Conservation (phyloP, 2,797 vertebrate species). For the Centroberyx gerrardi region DNA sequence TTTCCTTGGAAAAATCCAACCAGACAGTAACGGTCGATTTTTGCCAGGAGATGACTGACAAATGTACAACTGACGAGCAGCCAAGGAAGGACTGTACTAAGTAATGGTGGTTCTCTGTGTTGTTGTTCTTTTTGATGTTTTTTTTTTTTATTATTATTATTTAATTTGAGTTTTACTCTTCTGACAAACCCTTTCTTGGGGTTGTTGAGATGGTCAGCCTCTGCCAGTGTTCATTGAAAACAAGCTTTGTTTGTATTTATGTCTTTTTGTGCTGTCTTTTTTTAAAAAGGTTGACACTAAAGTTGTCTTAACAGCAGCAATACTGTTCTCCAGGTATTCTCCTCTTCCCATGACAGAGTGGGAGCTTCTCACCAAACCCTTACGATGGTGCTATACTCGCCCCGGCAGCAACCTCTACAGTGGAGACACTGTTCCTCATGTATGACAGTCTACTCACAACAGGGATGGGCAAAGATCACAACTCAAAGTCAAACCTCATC, state of each 20-base stretch:
- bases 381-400: slow-evolving; percentile 96
- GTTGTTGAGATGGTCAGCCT: slow-evolving; percentile 88
- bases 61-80: slow-evolving; percentile 99
- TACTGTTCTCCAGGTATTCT: slow-evolving; percentile 96
- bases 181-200: slow-evolving; percentile 83
- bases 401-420: slow-evolving; percentile 88
- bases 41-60: slow-evolving; percentile 99
- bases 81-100: slow-evolving; percentile 96
- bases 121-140: slow-evolving; percentile 52
- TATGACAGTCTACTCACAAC: slow-evolving; percentile 90
- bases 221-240: slow-evolving; percentile 90
- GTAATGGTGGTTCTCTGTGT: slow-evolving; percentile 77
- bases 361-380: slow-evolving; percentile 89
- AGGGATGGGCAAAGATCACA: slow-evolving; percentile 87
- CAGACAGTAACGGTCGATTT: slow-evolving; percentile 99
- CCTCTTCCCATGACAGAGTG: slow-evolving; percentile 89
- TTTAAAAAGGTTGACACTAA: slow-evolving; percentile 95
- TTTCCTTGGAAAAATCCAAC: slow-evolving; percentile 90
- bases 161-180: slow-evolving; percentile 81
- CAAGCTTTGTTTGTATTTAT: slow-evolving; percentile 83
- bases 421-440: slow-evolving; percentile 88
- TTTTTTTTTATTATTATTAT: slow-evolving; percentile 80
- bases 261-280: slow-evolving; percentile 73
- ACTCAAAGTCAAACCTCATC: slow-evolving; percentile 89
- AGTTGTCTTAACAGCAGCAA: slow-evolving; percentile 99